Base-by-base conservation (phyloP, 2,888 invertebrate genomes). In the Nysson spinosus region DNA sequence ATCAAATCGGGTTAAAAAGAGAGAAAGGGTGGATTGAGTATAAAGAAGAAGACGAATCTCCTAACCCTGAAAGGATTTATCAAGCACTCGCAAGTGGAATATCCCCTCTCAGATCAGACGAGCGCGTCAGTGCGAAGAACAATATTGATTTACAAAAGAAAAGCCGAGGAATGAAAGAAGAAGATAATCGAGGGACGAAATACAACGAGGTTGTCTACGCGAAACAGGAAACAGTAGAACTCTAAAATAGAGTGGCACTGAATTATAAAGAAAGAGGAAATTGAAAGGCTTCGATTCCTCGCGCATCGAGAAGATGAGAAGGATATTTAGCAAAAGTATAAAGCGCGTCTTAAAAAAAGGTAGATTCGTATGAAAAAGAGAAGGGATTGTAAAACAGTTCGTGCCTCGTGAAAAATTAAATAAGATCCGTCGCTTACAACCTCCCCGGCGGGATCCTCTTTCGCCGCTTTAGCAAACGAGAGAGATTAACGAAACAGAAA, bases 201-300 rank as follows among this genome's bases (percentile, higher is more conserved):
- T 11, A 9, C 16, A 42, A 51, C 50, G 16, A 24, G 26, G 3
- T n/a, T n/a, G n/a, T n/a, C n/a, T n/a, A n/a, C 26, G 4, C 14
- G 14, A 16, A 14, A 34, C 12, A 5, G 7, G 14, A 34, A 4
- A 5, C 24, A 30, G 9, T 12, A 49, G 35, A 7, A 12, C 9
- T 12, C 7, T 19, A 9, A 30, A 43, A 22, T 22, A 3, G 28
- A 24, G 4, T 28, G 26, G 20, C 32, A 37, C 32, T 62, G 50
- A 58, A 62, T 62, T 50, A 62, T 62, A 58, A 60, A 60, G 30
- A 50, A 58, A 39, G 42, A 22, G 44, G 20, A 24, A 34, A 62
- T 60, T 62, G 62, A 50, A 60, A 43, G 22, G 28, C 24, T 49
- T 62, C 24, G 39, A 37, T 22, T 43, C 28, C 47, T 11, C 30